Percentiles rank a stretch among this genome's conserved stretches.
phyloP scores from a whole-genome alignment of 2,113 vertebrate species.

The Brachyistius frenatus region DNA sequence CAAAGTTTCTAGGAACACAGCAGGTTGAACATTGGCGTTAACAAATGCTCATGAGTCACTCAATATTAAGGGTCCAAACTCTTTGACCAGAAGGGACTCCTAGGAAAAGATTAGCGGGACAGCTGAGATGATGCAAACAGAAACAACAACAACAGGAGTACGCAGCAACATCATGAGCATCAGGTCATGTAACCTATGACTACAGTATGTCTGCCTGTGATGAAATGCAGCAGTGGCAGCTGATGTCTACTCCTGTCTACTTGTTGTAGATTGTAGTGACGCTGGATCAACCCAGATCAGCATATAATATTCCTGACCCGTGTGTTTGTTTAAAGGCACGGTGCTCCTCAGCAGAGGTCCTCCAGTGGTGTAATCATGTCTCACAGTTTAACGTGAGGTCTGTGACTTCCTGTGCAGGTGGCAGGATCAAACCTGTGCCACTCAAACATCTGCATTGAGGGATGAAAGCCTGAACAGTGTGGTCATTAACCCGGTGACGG shows the following conservation, averaged over 20 bases:
- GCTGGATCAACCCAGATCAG: conserved; percentile 23
- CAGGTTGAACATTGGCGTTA: no score
- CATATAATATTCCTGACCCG: neutral
- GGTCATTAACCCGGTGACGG: conserved; percentile 14
- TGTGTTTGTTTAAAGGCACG: neutral
- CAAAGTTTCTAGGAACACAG: no score
- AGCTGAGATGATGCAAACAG: no score
- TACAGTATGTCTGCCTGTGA: neutral
- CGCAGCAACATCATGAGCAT: no score
- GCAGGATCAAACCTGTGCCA: conserved; percentile 5
- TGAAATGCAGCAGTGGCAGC: conserved; percentile 24
- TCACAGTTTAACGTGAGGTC: no score
- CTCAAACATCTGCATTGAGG: conserved; percentile 17
- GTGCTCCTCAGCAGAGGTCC: neutral
- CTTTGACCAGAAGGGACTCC: no score
- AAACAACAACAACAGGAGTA: no score
- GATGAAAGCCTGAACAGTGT: conserved; percentile 42
- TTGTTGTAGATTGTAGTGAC: conserved; percentile 13
- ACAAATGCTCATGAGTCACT: no score
- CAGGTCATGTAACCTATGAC: no score
- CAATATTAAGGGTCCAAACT: no score
- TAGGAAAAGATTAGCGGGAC: no score
- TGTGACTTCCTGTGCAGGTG: neutral
- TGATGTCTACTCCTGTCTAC: neutral
- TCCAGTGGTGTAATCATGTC: no score